These are phyloP conservation scores for Corella eumyota DNA, from an alignment of 23 tunicate species.

Conservation along the genomic window DNA sequence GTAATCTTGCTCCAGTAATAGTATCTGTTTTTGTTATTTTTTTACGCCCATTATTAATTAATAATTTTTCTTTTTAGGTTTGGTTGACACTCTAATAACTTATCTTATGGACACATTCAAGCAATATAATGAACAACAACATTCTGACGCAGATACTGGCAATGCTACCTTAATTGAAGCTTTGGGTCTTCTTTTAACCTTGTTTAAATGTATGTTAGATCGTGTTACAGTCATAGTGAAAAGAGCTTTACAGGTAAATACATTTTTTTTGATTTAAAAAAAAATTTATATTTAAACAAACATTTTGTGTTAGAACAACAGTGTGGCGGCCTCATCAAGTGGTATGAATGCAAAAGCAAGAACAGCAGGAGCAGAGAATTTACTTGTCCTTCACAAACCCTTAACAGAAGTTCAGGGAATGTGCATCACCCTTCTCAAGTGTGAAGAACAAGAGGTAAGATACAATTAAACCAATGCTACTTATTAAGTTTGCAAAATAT, in stretches of 20 bases:
- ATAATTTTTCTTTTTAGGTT: slow-evolving; percentile 13
- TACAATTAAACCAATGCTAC: too few species aligned
- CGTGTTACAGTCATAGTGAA: slow-evolving; percentile 76
- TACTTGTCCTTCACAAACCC: slow-evolving; percentile 74
- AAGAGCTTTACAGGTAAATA: slow-evolving; percentile 58
- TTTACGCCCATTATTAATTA: background rate
- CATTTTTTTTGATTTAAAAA: too few species aligned
- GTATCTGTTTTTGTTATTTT: too few species aligned
- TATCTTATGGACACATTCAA: slow-evolving; percentile 41
- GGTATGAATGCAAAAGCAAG: background rate
- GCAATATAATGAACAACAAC: slow-evolving; percentile 5
- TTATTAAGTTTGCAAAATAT: too few species aligned
- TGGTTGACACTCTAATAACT: slow-evolving; percentile 25
- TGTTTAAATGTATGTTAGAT: slow-evolving; percentile 59
- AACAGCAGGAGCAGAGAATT: slow-evolving; percentile 78
- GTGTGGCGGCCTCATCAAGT: background rate
- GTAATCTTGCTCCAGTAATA: too few species aligned
- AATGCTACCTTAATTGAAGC: slow-evolving; percentile 1
- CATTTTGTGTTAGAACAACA: background rate
- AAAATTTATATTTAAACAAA: background rate
- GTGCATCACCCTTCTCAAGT: slow-evolving; percentile 52
- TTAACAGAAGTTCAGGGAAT: slow-evolving; percentile 77
- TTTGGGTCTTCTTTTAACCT: slow-evolving; percentile 23
- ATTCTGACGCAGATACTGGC: background rate
- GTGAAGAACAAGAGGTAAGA: slow-evolving; percentile 76